A percentile compares a stretch with the other conserved stretches of the same genome.
phyloP scores from a whole-genome alignment of 2,797 vertebrate species.

The Molothrus ater region DNA sequence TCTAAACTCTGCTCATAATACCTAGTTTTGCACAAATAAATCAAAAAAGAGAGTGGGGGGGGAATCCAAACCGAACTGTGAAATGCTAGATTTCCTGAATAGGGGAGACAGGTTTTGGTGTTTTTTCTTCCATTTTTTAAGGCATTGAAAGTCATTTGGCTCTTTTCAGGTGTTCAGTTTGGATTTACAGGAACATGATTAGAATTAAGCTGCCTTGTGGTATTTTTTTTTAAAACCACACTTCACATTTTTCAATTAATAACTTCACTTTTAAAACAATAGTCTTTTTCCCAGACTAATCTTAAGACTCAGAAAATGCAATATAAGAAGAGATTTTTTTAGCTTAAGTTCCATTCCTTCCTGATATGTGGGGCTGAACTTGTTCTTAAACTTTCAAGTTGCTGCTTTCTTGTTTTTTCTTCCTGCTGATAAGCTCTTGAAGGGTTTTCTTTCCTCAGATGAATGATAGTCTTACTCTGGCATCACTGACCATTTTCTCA shows the following conservation, averaged over 20 bases:
- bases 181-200: neutral
- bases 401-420: neutral
- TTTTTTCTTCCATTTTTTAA: neutral
- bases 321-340: neutral
- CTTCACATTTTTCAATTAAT: neutral
- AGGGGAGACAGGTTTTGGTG: neutral
- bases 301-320: neutral
- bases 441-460: neutral
- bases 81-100: neutral
- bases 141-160: neutral
- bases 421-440: neutral
- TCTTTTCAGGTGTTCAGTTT: neutral
- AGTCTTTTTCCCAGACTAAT: neutral
- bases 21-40: neutral
- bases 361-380: neutral
- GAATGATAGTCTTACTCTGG: neutral
- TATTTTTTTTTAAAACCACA: neutral
- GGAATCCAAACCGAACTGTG: neutral
- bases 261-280: neutral
- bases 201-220: neutral
- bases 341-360: neutral
- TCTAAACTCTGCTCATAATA: neutral
- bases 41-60: neutral
- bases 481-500: neutral
- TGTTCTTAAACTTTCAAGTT: neutral